phyloP scores from a whole-genome alignment of 1,140 invertebrate genomes.

The Brachionus rubens region DNA sequence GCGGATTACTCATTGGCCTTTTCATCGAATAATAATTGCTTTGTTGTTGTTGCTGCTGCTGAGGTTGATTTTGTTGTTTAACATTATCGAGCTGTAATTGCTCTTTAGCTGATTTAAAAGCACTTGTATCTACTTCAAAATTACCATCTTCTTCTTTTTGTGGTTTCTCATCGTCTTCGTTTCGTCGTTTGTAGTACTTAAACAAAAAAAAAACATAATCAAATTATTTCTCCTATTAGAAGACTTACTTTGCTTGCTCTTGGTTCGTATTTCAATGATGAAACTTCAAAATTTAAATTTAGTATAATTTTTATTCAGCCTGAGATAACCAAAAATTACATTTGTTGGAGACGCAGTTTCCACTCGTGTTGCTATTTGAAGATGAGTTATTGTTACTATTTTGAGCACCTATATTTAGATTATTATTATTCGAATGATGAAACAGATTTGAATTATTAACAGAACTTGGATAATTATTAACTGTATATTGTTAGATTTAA shows the following conservation, averaged over 20 bases:
- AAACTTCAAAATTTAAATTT: slow-evolving; percentile 15
- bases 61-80: slow-evolving; percentile 12
- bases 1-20: slow-evolving; percentile 21
- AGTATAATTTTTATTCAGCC: background rate
- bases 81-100: slow-evolving; percentile 16
- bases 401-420: background rate
- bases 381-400: background rate
- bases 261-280: slow-evolving; percentile 39
- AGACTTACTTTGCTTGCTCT: slow-evolving; percentile 20
- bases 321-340: no score
- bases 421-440: no score
- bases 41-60: background rate
- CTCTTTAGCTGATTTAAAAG: slow-evolving; percentile 40
- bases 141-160: background rate
- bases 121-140: slow-evolving; percentile 20
- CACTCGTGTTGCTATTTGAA: no score
- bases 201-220: background rate
- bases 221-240: no score
- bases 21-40: background rate
- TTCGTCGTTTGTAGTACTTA: slow-evolving; percentile 43
- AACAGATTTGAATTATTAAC: no score
- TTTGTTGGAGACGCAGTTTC: background rate
- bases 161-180: slow-evolving; percentile 18
- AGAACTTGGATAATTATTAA: background rate
- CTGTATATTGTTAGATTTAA: background rate